A percentile compares a stretch with the other conserved stretches of the same genome.
phyloP scores from a whole-genome alignment of 2,888 invertebrate genomes.

The Drosophila multiciliata region DNA sequence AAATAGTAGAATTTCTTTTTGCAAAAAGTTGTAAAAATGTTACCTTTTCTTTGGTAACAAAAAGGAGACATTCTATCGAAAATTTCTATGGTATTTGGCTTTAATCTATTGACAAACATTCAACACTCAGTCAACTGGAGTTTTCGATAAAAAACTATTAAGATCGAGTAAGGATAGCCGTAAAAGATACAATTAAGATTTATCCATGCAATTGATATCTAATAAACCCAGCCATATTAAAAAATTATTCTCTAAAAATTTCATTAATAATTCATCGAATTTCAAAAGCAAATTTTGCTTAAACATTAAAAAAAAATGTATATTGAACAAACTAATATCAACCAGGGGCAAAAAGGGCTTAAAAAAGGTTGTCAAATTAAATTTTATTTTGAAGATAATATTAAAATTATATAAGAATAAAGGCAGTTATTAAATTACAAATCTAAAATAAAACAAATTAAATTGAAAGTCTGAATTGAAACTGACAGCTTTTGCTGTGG shows the following conservation, averaged over 20 bases:
- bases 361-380: neutral
- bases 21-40: neutral
- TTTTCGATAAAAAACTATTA: neutral
- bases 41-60: neutral
- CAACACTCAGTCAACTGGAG: neutral
- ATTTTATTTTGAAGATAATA: fast-evolving
- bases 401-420: neutral
- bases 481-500: neutral
- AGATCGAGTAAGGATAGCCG: neutral
- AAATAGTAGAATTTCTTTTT: neutral
- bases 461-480: neutral
- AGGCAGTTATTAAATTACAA: neutral
- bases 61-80: neutral
- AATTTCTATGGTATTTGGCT: neutral
- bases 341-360: neutral
- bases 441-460: neutral
- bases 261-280: neutral
- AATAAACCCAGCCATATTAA: neutral
- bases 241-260: neutral
- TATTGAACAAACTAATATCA: neutral
- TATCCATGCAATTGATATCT: neutral
- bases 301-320: no score
- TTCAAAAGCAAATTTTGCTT: neutral
- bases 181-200: neutral
- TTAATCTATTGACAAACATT: neutral